Conservation (phyloP, 64 coral and sea anemone species). For the Pocillopora damicornis region DNA sequence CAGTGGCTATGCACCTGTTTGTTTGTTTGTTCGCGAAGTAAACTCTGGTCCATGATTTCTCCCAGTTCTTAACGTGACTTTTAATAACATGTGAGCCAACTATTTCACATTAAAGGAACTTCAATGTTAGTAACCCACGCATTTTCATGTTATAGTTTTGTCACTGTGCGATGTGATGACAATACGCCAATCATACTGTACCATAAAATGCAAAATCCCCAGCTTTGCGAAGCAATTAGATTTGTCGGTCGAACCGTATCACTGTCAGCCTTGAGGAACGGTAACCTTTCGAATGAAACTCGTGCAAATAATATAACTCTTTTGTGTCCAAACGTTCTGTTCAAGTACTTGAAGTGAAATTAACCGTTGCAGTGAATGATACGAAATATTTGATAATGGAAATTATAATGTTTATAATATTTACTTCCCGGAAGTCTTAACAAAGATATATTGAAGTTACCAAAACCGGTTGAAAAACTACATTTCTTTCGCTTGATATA, state of each 20-base stretch:
- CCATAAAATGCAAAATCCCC: not conserved
- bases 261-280: not conserved
- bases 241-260: not conserved
- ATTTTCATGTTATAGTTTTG: not conserved
- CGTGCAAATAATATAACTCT: not conserved
- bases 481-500: not conserved
- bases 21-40: too few relatives aligned
- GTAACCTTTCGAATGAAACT: too few relatives aligned
- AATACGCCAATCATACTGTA: not conserved
- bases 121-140: not conserved
- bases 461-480: too few relatives aligned
- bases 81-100: not conserved
- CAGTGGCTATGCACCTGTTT: too few relatives aligned
- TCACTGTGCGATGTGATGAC: not conserved
- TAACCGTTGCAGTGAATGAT: not conserved
- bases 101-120: not conserved
- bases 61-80: too few relatives aligned
- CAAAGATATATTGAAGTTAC: too few relatives aligned
- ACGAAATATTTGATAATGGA: not conserved
- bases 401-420: not conserved
- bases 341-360: not conserved
- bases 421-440: too few relatives aligned
- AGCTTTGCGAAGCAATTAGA: not conserved
- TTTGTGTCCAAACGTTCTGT: not conserved
- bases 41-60: too few relatives aligned